phyloP scores from a whole-genome alignment of 2,888 invertebrate species.

The Ashinkailepas kermadecensis region DNA sequence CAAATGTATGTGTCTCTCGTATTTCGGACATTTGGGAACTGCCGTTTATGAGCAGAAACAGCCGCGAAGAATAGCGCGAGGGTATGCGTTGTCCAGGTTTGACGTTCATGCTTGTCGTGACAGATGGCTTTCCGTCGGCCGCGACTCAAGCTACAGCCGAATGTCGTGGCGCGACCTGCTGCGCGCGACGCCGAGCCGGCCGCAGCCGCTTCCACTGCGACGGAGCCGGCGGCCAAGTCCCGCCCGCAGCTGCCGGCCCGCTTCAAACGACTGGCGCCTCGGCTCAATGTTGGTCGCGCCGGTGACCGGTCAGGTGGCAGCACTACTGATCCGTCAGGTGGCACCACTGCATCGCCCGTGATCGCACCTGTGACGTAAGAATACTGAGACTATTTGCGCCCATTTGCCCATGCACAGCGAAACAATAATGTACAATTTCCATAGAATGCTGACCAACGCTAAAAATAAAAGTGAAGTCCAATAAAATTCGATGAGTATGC shows the following conservation, averaged over 20 bases:
- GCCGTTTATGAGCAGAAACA: no score
- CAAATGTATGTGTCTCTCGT: no score
- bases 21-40: no score
- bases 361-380: slow-evolving; percentile 39
- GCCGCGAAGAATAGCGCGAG: no score
- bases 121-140: slow-evolving; percentile 38
- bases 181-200: slow-evolving; percentile 41
- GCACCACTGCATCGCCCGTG: slow-evolving; percentile 41
- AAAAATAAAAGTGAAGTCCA: no score
- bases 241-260: slow-evolving; percentile 35
- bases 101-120: no score
- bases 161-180: slow-evolving; percentile 42
- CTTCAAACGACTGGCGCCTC: slow-evolving; percentile 40
- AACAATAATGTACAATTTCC: no score
- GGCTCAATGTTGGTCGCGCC: slow-evolving; percentile 39
- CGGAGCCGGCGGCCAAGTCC: slow-evolving; percentile 13
- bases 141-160: slow-evolving; percentile 41
- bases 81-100: no score
- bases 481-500: no score
- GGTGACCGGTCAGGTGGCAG: slow-evolving; percentile 22
- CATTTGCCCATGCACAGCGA: no score
- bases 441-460: no score
- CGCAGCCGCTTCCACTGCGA: slow-evolving; percentile 38
- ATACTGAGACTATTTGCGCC: slow-evolving; percentile 27
- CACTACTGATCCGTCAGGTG: slow-evolving; percentile 37